Percentiles rank a stretch among this genome's conserved stretches.
phyloP scores from a whole-genome alignment of 2,888 invertebrate species.

The Polyommatus icarus region DNA sequence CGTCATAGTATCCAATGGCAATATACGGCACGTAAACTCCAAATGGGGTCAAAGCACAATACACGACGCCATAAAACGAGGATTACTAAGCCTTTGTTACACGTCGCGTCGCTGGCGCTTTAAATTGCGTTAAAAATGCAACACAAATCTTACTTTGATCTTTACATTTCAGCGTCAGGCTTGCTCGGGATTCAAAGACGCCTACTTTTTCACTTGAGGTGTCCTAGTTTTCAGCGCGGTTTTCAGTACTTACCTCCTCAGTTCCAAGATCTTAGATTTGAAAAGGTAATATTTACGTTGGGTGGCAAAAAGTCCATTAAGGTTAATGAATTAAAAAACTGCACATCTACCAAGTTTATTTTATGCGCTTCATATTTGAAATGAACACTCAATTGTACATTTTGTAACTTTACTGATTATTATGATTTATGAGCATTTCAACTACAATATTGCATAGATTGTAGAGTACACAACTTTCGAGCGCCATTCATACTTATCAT shows the following conservation, averaged over 20 bases:
- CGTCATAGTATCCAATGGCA: not conserved
- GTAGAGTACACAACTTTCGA: not conserved
- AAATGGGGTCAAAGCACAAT: slow-evolving; percentile 30
- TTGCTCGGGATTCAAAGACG: not conserved
- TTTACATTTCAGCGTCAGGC: slow-evolving; percentile 15
- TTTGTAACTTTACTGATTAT: not conserved
- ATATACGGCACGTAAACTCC: slow-evolving; percentile 3
- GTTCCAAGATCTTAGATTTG: slow-evolving; percentile 3
- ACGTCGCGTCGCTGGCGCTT: slow-evolving; percentile 17
- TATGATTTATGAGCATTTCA: not conserved
- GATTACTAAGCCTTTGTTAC: slow-evolving; percentile 28
- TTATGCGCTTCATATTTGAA: not conserved
- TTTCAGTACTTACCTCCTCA: slow-evolving; percentile 14
- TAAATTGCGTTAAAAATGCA: slow-evolving; percentile 24
- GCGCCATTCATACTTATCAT: not conserved
- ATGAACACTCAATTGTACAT: not conserved
- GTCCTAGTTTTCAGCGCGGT: slow-evolving; percentile 16
- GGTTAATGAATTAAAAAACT: not conserved
- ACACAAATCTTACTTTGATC: slow-evolving; percentile 21
- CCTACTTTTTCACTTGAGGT: slow-evolving; percentile 6
- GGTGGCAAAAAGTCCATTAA: not conserved
- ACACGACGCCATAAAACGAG: slow-evolving; percentile 31
- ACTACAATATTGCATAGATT: no score
- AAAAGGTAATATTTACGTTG: slow-evolving; percentile 8
- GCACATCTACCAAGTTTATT: not conserved